Percentiles rank a stretch among this genome's conserved stretches.
phyloP scores from a whole-genome alignment of 2,113 vertebrate genomes.

The Ceyx melanurus region DNA sequence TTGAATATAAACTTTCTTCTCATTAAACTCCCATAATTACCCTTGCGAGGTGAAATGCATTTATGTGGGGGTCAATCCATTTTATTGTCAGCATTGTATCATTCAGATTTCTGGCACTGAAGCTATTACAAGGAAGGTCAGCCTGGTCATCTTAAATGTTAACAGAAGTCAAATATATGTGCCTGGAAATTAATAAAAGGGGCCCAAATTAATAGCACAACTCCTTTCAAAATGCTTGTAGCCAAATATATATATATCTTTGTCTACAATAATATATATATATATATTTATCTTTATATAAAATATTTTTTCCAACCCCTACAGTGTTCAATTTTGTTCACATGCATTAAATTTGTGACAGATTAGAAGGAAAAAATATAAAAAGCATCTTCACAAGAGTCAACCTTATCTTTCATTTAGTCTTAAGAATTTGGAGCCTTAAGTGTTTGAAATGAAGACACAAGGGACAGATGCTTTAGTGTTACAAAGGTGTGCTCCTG shows the following conservation, averaged over 20 bases:
- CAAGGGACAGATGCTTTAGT: neutral
- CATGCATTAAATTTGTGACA: neutral
- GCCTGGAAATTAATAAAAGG: too few species aligned
- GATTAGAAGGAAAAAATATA: neutral
- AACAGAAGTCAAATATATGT: too few species aligned
- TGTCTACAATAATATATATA: too few species aligned
- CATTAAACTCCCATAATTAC: constrained; percentile 62
- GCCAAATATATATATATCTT: too few species aligned
- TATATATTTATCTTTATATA: too few species aligned
- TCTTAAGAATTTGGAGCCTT: neutral
- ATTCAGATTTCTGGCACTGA: neutral
- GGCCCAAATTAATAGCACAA: too few species aligned
- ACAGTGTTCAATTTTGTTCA: neutral
- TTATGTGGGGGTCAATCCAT: constrained; percentile 2
- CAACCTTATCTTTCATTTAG: neutral
- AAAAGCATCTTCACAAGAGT: neutral
- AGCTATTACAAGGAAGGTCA: constrained; percentile 5
- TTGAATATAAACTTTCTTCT: constrained; percentile 65
- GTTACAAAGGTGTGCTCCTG: neutral
- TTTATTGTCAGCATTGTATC: constrained; percentile 31
- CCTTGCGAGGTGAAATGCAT: constrained; percentile 44
- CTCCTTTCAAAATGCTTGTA: too few species aligned
- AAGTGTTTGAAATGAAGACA: neutral
- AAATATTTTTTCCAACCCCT: too few species aligned
- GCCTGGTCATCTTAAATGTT: neutral